Conservation (phyloP, 2,113 vertebrate species). For the Galeopterus variegatus region DNA sequence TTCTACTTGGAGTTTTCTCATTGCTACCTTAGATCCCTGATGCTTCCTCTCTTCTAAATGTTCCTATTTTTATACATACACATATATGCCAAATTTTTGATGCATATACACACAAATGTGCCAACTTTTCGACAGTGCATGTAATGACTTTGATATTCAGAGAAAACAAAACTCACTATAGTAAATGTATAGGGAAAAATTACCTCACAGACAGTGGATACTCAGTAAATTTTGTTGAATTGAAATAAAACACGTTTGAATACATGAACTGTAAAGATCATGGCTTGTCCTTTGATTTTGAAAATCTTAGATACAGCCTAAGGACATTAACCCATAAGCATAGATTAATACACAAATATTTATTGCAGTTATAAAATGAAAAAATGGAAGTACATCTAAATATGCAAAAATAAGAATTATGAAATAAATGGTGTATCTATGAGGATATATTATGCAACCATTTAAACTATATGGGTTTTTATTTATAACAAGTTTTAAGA, state of each 20-base stretch:
- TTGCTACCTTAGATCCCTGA: background rate
- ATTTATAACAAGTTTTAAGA: background rate
- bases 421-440: slow-evolving; percentile 14
- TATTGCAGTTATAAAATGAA: slow-evolving; percentile 37
- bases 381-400: background rate
- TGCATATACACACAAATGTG: background rate
- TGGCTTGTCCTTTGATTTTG: background rate
- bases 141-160: background rate
- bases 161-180: background rate
- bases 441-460: slow-evolving; percentile 24
- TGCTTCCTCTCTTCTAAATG: background rate
- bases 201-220: background rate
- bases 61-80: background rate
- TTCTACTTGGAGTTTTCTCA: background rate
- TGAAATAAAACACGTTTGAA: slow-evolving; percentile 45
- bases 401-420: background rate
- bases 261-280: slow-evolving; percentile 40
- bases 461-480: background rate
- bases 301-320: slow-evolving; percentile 38
- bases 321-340: background rate
- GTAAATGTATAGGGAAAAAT: background rate
- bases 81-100: background rate
- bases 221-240: slow-evolving; percentile 35
- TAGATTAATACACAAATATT: slow-evolving; percentile 1
- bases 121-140: background rate